Conservation (phyloP, 2,888 invertebrate species). For the Dryococelus australis region DNA sequence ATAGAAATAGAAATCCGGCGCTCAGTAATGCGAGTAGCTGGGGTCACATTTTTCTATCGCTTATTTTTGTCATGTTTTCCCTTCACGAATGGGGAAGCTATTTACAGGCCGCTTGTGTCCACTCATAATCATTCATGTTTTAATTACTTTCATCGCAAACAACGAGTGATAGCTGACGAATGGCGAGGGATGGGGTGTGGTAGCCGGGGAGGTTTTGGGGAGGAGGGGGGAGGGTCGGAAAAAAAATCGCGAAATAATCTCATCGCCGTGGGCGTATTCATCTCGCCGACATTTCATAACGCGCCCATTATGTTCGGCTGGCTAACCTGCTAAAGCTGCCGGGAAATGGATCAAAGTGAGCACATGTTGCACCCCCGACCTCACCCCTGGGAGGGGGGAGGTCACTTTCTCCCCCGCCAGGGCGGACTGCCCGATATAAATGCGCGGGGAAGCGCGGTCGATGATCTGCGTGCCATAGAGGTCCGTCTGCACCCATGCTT, state of each 20-base stretch:
- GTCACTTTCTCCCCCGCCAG: neutral
- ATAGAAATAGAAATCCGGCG: too few relatives aligned
- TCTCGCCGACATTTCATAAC: slow-evolving; percentile 16
- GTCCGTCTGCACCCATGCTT: too few relatives aligned
- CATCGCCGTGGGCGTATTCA: neutral
- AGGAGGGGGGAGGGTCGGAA: neutral
- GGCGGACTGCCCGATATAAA: neutral
- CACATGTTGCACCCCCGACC: neutral
- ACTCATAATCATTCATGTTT: neutral
- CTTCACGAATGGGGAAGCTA: neutral
- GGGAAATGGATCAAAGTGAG: slow-evolving; percentile 3
- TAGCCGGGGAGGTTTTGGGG: neutral
- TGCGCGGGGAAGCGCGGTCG: neutral
- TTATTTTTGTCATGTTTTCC: neutral
- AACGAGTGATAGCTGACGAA: neutral
- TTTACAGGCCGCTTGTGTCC: slow-evolving; percentile 2
- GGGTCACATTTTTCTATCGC: neutral
- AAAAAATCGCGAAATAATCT: neutral
- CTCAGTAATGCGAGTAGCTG: neutral
- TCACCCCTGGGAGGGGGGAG: neutral
- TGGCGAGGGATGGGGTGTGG: neutral
- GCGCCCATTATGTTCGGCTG: slow-evolving; percentile 2
- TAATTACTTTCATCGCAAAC: slow-evolving; percentile 1
- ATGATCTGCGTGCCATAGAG: neutral
- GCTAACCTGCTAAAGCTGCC: neutral